Evolutionary conservation across 2,797 vertebrate genomes (phyloP), one percentile per base, ranked within the genome.

Genomic region (Zonotrichia albicollis): DNA sequence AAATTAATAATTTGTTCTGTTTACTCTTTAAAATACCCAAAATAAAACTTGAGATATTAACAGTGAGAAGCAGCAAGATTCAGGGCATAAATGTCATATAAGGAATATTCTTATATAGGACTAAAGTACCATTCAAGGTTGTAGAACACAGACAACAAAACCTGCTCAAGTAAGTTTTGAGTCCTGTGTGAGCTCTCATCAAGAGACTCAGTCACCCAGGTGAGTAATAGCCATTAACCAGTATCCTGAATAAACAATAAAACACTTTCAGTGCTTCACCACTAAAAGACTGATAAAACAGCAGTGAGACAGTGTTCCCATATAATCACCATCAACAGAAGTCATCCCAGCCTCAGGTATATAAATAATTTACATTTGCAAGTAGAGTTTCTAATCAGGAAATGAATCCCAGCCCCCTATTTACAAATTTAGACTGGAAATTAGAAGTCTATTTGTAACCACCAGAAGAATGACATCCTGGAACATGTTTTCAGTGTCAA

Each of bases 331-430:
- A 71, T 48, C 46, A 75, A 81, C 27, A 83, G 64, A 76, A 90
- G 82, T 82, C 10, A 11, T 51, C 80, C 67, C 43, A 78, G 13
- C 67, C 34, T 60, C 71, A 92, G 58, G 26, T 58, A 51, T 30
- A 81, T 65, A 81, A 95, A 83, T 61, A 91, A 66, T 51, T 88
- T 32, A 75, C 32, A 79, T 72, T 85, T 82, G n/a, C 66, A 94
- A 89, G 38, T 8, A 84, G 48, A 34, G 34, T 57, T 87, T 91
- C 82, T 20, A 87, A 60, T 66, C 58, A 81, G 61, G 74, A 90
- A 92, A 38, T 2, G 3, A 57, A 86, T 61, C 42, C 45, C 58
- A 75, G 77, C 20, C 13, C 45, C 38, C 6, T 84, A 81, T 87
- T 92, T 89, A 84, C 53, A 77, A 80, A 75, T 61, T 61, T 54